Percentiles rank a stretch among this genome's conserved stretches.
These are phyloP conservation scores for Diabrotica balteata DNA, from an alignment of 2,888 invertebrate species.

Conservation along the genomic window DNA sequence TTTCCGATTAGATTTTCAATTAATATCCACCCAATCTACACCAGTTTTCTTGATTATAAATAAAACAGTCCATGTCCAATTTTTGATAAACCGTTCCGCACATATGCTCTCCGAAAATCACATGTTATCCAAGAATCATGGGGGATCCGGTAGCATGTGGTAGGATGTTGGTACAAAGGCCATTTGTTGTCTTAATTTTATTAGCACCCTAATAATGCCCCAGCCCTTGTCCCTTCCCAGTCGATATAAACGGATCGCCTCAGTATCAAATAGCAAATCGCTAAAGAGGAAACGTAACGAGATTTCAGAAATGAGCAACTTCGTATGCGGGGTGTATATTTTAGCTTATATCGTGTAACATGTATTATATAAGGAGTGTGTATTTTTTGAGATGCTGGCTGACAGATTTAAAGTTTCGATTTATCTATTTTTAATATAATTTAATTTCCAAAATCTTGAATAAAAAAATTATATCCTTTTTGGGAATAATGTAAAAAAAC, in stretches of 20 bases:
- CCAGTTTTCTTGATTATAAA: neutral
- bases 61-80: slow-evolving; percentile 1
- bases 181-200: slow-evolving; percentile 60
- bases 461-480: no score
- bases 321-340: neutral
- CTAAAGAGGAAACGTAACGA: slow-evolving; percentile 31
- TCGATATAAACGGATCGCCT: slow-evolving; percentile 31
- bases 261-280: slow-evolving; percentile 38
- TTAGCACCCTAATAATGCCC: slow-evolving; percentile 52
- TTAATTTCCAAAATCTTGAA: no score
- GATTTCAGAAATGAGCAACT: slow-evolving; percentile 22
- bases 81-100: slow-evolving; percentile 7
- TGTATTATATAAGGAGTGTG: no score
- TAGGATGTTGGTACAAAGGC: slow-evolving; percentile 45
- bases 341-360: neutral
- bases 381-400: no score
- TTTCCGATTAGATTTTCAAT: no score
- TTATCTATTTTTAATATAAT: no score
- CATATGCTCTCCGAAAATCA: slow-evolving; percentile 12
- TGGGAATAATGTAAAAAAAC: no score
- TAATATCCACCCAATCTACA: no score
- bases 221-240: slow-evolving; percentile 22
- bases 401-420: no score
- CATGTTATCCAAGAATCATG: slow-evolving; percentile 22
- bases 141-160: slow-evolving; percentile 53